Evolutionary conservation across 2,797 vertebrate genomes (phyloP).

Genomic region (Tolypeutes matacus): DNA sequence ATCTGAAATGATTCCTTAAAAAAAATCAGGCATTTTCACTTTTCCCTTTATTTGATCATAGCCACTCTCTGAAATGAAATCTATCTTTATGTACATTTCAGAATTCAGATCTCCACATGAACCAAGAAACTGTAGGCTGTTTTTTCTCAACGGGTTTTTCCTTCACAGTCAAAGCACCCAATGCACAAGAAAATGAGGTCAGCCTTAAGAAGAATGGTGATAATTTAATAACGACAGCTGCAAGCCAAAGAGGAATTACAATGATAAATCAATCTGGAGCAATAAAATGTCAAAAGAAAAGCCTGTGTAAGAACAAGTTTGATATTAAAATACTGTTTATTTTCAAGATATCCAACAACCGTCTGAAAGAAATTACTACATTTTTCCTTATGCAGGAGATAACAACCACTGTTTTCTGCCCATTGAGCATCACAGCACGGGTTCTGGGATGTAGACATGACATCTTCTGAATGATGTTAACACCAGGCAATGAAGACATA

Average conservation of each 20-base stretch:
- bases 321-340: constrained; percentile 23
- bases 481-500: background rate
- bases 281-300: background rate
- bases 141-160: constrained; percentile 28
- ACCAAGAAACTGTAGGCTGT: background rate
- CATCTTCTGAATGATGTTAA: background rate
- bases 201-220: constrained; percentile 53
- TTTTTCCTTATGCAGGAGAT: background rate
- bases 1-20: background rate
- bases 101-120: constrained; percentile 26
- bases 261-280: constrained; percentile 50
- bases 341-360: constrained; percentile 18
- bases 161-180: background rate
- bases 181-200: constrained; percentile 51
- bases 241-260: constrained; percentile 50
- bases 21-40: background rate
- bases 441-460: background rate
- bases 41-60: background rate
- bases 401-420: background rate
- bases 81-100: background rate
- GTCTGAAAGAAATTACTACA: constrained; percentile 27
- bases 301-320: background rate
- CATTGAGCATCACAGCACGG: background rate
- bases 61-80: constrained; percentile 39
- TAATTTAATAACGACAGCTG: background rate